Percentiles rank a stretch among this genome's conserved stretches.
Evolutionary conservation across 2,888 invertebrate species (phyloP).

Genomic region (Apotomis capreana): DNA sequence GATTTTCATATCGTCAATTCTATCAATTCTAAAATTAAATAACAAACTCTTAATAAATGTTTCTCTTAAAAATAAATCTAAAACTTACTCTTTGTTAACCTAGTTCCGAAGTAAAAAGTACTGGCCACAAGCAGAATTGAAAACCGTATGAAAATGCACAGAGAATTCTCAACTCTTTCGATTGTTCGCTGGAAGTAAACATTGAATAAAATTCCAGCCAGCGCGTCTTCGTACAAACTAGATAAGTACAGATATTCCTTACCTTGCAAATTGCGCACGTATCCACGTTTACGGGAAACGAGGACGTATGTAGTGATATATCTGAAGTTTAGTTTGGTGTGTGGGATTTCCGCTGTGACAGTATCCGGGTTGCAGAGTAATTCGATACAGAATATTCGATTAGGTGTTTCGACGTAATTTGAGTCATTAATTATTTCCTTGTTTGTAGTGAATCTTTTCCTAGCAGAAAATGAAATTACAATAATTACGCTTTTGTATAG

Average conservation of each 20-base stretch:
- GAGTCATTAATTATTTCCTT: too few species aligned
- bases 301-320: conserved; percentile 28
- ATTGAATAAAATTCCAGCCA: conserved; percentile 35
- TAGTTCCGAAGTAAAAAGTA: conserved; percentile 19
- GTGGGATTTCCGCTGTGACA: conserved; percentile 21
- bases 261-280: conserved; percentile 26
- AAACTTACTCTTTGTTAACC: conserved; percentile 12
- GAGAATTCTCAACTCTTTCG: conserved; percentile 28
- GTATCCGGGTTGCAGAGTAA: conserved; percentile 19
- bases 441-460: too few species aligned
- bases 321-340: conserved; percentile 29
- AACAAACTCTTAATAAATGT: neutral
- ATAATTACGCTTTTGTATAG: too few species aligned
- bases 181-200: conserved; percentile 35
- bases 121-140: conserved; percentile 21
- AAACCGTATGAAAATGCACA: conserved; percentile 24
- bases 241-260: conserved; percentile 32
- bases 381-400: neutral
- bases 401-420: too few species aligned
- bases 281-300: conserved; percentile 12
- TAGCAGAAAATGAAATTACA: too few species aligned
- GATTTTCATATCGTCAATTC: too few species aligned
- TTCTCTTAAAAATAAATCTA: neutral
- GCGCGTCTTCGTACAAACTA: conserved; percentile 28
- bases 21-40: too few species aligned